Percentiles rank a stretch among this genome's conserved stretches.
phyloP scores from a whole-genome alignment of 2,888 invertebrate species.

The Carpatolechia fugitivella region DNA sequence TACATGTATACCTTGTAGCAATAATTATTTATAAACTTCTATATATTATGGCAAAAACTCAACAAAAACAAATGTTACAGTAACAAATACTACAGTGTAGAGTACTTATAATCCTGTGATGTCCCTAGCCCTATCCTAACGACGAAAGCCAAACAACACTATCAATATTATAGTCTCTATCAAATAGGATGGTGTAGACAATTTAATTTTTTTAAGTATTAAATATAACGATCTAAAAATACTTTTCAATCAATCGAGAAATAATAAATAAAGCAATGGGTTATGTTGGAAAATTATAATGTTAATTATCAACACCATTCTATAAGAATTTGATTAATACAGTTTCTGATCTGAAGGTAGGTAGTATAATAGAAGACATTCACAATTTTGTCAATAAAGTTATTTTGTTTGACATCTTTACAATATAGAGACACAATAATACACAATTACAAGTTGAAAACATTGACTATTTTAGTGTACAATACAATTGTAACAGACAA shows the following conservation, averaged over 20 bases:
- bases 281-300: no score
- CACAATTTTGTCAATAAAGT: neutral
- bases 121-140: slow-evolving; percentile 72
- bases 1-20: slow-evolving; percentile 73
- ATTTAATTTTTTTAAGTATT: slow-evolving; percentile 3
- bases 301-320: neutral
- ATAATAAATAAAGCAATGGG: no score
- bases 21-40: slow-evolving; percentile 69
- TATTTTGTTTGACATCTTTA: slow-evolving; percentile 4
- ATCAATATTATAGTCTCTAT: slow-evolving; percentile 37
- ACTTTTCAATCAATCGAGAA: no score
- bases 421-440: slow-evolving; percentile 58
- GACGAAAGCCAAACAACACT: slow-evolving; percentile 72
- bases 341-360: neutral
- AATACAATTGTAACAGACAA: slow-evolving; percentile 58
- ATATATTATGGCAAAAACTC: slow-evolving; percentile 72
- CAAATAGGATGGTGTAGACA: neutral
- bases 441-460: slow-evolving; percentile 69
- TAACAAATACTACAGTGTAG: slow-evolving; percentile 64
- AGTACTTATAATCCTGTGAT: slow-evolving; percentile 59
- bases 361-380: neutral
- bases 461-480: slow-evolving; percentile 64
- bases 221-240: no score
- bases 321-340: neutral
- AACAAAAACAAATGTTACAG: slow-evolving; percentile 73